These are phyloP conservation scores for Tuberolachnus salignus DNA, from an alignment of 2,888 invertebrate genomes.

Conservation along the genomic window DNA sequence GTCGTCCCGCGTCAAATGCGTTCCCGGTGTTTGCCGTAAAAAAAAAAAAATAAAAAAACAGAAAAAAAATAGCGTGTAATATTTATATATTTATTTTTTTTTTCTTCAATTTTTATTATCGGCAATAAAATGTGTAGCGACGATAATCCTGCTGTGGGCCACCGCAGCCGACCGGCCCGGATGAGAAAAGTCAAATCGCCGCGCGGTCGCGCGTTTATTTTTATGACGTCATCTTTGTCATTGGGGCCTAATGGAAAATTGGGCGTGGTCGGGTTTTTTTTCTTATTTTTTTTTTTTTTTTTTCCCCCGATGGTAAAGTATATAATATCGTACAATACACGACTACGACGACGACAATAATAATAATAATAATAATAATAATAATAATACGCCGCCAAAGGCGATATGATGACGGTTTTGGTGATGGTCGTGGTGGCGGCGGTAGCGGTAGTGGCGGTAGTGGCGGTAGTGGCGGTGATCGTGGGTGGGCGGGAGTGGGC, in stretches of 20 bases:
- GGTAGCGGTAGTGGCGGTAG: no score
- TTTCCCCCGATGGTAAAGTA: conserved; percentile 33
- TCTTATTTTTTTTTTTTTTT: no score
- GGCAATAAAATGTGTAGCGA: conserved; percentile 51
- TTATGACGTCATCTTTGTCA: conserved; percentile 53
- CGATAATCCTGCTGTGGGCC: background rate
- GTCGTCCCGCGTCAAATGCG: background rate
- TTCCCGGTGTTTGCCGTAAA: conserved; percentile 36
- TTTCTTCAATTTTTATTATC: conserved; percentile 33
- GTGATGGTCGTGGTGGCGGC: no score
- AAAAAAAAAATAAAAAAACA: background rate
- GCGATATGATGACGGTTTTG: conserved; percentile 16
- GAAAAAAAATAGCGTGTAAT: background rate
- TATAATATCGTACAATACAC: conserved; percentile 29
- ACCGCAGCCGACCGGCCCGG: background rate
- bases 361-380: conserved; percentile 23
- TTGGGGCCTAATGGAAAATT: conserved; percentile 55
- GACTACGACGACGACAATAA: background rate
- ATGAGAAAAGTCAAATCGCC: conserved; percentile 30
- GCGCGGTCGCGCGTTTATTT: conserved; percentile 52
- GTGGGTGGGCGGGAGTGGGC: no score
- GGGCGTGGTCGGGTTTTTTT: conserved; percentile 50
- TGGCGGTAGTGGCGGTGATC: no score
- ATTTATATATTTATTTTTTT: conserved; percentile 3
- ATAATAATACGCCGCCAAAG: conserved; percentile 33